These are phyloP conservation scores for Drosophila oshimai DNA, from an alignment of 1,140 invertebrate species.

Conservation along the genomic window DNA sequence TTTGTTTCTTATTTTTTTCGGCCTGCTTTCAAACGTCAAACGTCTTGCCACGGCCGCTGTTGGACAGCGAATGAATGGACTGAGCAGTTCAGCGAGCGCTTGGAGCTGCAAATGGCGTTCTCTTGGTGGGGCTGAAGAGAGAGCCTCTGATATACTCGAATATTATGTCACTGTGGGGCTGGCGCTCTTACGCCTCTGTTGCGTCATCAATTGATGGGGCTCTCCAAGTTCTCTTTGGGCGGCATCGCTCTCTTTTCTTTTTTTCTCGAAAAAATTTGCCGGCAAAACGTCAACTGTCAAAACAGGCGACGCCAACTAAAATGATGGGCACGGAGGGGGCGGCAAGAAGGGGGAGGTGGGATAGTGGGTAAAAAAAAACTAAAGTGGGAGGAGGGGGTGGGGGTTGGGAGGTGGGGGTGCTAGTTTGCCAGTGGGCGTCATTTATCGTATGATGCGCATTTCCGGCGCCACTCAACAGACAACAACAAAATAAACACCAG, in stretches of 20 bases:
- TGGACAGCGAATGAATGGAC: slow-evolving; percentile 59
- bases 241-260: not conserved
- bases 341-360: not conserved
- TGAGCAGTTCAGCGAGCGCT: not conserved
- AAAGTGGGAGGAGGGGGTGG: not conserved
- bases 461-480: slow-evolving; percentile 67
- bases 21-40: slow-evolving; percentile 15
- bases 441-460: slow-evolving; percentile 67
- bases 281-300: slow-evolving; percentile 73
- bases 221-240: slow-evolving; percentile 8
- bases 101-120: not conserved
- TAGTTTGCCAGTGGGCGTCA: slow-evolving; percentile 38
- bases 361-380: not conserved
- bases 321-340: not conserved
- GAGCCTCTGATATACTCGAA: not conserved
- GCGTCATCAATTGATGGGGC: slow-evolving; percentile 29
- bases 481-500: slow-evolving; percentile 3
- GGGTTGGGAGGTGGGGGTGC: not conserved
- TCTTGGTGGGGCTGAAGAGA: slow-evolving; percentile 16
- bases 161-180: slow-evolving; percentile 36
- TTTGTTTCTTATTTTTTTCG: not conserved
- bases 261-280: slow-evolving; percentile 44
- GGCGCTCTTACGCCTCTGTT: slow-evolving; percentile 30
- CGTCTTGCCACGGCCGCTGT: slow-evolving; percentile 71
- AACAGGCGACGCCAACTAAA: slow-evolving; percentile 53